Base-by-base conservation (phyloP, 2,888 invertebrate species). In the Drosophila kuntzei region DNA sequence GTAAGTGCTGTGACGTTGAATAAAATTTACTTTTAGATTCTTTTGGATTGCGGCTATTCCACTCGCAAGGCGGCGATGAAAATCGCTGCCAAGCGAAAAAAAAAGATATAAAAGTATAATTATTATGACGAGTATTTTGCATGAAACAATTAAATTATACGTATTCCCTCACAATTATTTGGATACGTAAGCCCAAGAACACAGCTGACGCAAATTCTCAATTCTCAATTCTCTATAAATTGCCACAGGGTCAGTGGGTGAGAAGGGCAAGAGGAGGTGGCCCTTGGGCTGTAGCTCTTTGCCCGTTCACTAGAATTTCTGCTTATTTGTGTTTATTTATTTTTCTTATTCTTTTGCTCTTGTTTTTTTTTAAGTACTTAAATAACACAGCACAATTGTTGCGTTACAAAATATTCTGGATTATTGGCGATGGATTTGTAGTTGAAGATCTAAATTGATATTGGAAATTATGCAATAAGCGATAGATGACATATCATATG, bases 91-190 rank as follows among this genome's bases (percentile, higher is more conserved):
- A 54, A 63, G 36, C 51, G 60, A 11, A 53, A 65, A 41, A 60
- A 61, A 34, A 60, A 53, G 29, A 27, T 44, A 43, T 22, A 14
- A 51, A 68, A 79, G 44, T 66, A 46, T 62, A 67, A 67, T 73
- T 62, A 73, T 65, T 50, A 73, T 65, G 64, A 57, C 54, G 65
- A 43, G 63, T 34, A 62, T 59, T 69, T 62, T 46, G 44, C 53
- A 53, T 63, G 86, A 76, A 85, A 85, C 73, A 83, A 83, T 87
- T 85, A 79, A 83, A 74, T 87, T 79, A 85, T 76, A 58, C 59
- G 18, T 39, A 53, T 81, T 58, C 49, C 47, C 59, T 69, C 39
- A 25, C 73, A 72, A 73, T 78, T 81, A 69, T 78, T 61, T 62
- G 50, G 61, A 53, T 63, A 73, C 73, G 65, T 60, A 73, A 69